Conservation (phyloP, 1,140 invertebrate species). For the Pemphigus obesinymphae region DNA sequence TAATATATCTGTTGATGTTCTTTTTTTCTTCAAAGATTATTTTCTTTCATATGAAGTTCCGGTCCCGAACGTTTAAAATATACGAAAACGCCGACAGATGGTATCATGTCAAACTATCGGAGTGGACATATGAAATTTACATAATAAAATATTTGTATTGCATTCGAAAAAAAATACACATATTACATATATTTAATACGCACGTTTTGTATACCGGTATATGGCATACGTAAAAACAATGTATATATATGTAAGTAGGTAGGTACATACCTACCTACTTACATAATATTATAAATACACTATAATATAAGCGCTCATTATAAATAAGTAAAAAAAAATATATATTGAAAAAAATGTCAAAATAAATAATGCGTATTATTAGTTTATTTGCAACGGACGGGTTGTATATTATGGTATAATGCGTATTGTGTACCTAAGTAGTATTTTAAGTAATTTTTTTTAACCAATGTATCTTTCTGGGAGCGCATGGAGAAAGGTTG, state of each 20-base stretch:
- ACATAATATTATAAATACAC: background rate
- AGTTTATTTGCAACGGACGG: background rate
- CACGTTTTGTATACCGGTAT: too few species aligned
- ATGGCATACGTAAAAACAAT: too few species aligned
- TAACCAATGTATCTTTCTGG: too few species aligned
- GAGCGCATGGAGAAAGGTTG: background rate
- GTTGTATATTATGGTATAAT: too few species aligned
- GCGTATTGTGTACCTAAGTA: background rate
- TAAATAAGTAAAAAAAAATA: slow-evolving; percentile 7
- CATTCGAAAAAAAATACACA: background rate
- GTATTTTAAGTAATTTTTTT: background rate
- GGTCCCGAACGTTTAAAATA: background rate
- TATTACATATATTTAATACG: background rate
- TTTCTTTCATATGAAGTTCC: slow-evolving; percentile 11
- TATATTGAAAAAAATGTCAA: too few species aligned
- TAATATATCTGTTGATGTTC: background rate
- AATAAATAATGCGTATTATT: too few species aligned
- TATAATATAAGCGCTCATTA: background rate
- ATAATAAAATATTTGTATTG: slow-evolving; percentile 28
- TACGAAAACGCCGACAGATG: slow-evolving; percentile 21
- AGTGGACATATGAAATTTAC: slow-evolving; percentile 25
- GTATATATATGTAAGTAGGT: background rate
- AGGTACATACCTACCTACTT: too few species aligned
- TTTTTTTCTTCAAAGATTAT: slow-evolving; percentile 7
- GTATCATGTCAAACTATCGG: background rate